Base-by-base conservation (phyloP, 2,797 vertebrate genomes). In the Sebastes baramenuke region DNA sequence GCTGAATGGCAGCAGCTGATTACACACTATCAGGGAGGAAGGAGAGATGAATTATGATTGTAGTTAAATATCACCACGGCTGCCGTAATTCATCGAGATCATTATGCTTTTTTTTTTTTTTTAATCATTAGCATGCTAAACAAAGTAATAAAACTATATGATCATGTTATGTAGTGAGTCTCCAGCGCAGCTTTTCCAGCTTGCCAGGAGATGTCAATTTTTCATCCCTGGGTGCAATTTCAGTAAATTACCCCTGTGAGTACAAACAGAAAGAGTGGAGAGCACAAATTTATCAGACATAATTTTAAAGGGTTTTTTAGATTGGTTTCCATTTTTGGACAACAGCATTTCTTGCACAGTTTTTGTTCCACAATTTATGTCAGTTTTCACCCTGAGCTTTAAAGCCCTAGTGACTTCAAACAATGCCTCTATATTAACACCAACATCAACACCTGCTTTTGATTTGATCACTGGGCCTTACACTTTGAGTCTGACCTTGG, bases 401-500 rank as follows among this genome's bases (percentile, higher is more conserved):
- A 66, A 84, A 83, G 20, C 36, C 7, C 6, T 9, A 8, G 25
- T 46, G 54, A 54, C 61, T 64, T 80, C 30, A 75, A 72, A 83
- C 20, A 64, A 16, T 20, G 4, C 54, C 24, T 62, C 34, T 25
- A 3, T 60, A 65, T 68, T 67, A 66, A 76, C 20, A 70, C 32
- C 30, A 59, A 34, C 18, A 62, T 46, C 27, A 30, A 74, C 74
- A 68, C 7, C 18, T 46, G 20, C 59, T 74, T 77, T 75, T 73
- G 55, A 83, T 88, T 73, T 70, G n/a, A 56, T 76, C 29, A 46
- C 38, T 27, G 22, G 32, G 16, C 14, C 16, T 62, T 9, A 38
- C 49, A 71, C 78, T 82, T 76, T 80, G 60, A 82, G 32, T 38
- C 72, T 76, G 78, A 90, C 89, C 81, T 86, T 88, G 84, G 81